These are phyloP conservation scores for Myxocyprinus asiaticus DNA, from an alignment of 2,113 vertebrate species.

Conservation along the genomic window DNA sequence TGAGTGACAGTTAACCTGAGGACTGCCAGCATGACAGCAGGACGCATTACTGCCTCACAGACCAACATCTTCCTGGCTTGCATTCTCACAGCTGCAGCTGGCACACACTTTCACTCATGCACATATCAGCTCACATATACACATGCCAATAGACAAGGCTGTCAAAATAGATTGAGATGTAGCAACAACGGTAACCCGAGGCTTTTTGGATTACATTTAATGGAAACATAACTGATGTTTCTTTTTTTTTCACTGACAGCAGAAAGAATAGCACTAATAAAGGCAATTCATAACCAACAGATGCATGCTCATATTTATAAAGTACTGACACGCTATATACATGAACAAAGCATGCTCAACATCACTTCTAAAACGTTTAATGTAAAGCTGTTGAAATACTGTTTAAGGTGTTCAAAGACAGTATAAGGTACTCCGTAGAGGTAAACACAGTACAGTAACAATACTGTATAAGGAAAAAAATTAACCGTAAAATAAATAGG, in stretches of 20 bases:
- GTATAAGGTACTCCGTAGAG: background rate
- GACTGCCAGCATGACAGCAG: constrained; percentile 72
- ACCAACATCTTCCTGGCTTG: constrained; percentile 78
- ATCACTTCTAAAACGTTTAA: constrained; percentile 37
- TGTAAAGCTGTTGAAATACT: constrained; percentile 19
- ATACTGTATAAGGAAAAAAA: too few species aligned
- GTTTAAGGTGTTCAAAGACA: background rate
- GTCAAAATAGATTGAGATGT: constrained; percentile 50
- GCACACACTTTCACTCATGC: background rate
- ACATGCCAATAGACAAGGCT: constrained; percentile 46
- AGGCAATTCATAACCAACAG: constrained; percentile 29
- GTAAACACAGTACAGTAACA: background rate
- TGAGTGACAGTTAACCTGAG: constrained; percentile 81
- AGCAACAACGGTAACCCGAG: constrained; percentile 21
- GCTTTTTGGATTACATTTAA: constrained; percentile 28
- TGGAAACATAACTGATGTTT: constrained; percentile 29
- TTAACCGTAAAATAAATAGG: too few species aligned
- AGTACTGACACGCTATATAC: constrained; percentile 18
- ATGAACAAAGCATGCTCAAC: background rate
- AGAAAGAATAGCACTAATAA: background rate
- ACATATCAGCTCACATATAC: constrained; percentile 8
- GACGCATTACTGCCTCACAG: constrained; percentile 77
- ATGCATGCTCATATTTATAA: constrained; percentile 6
- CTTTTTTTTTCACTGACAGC: background rate
- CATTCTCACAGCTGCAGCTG: constrained; percentile 36